phyloP scores from a whole-genome alignment of 92 coral and sea anemone genomes.

The Actinernus sp. region DNA sequence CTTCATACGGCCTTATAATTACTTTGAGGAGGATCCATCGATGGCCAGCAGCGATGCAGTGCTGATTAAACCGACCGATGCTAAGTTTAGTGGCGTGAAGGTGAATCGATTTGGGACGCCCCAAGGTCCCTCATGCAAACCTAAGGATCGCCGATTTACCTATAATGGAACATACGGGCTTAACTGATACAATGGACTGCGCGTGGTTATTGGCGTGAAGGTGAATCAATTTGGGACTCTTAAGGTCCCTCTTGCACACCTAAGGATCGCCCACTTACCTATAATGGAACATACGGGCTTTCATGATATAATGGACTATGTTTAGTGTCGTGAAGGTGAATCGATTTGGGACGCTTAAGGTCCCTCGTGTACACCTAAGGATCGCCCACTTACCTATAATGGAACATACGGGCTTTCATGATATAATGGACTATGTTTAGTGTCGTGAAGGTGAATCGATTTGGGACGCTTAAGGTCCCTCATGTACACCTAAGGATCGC shows the following conservation, averaged over 20 bases:
- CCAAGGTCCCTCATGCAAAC: slow-evolving; percentile 44
- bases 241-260: too few species aligned
- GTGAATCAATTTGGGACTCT: too few species aligned
- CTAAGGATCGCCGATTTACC: slow-evolving; percentile 32
- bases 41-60: slow-evolving; percentile 63
- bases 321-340: slow-evolving; percentile 38
- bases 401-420: slow-evolving; percentile 35
- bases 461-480: too few species aligned
- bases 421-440: neutral
- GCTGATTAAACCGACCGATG: slow-evolving; percentile 39
- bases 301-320: too few species aligned
- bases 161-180: slow-evolving; percentile 43
- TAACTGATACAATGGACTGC: neutral
- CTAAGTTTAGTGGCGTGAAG: slow-evolving; percentile 28
- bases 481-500: too few species aligned
- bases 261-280: too few species aligned
- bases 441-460: too few species aligned
- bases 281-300: too few species aligned
- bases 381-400: slow-evolving; percentile 31
- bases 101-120: slow-evolving; percentile 60
- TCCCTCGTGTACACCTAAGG: slow-evolving; percentile 46
- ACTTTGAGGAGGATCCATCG: slow-evolving; percentile 81
- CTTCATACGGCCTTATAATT: slow-evolving; percentile 74
- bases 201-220: too few species aligned
- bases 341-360: slow-evolving; percentile 52